Evolutionary conservation across 2,113 vertebrate genomes (phyloP).

Genomic region (Phrynosoma platyrhinos): DNA sequence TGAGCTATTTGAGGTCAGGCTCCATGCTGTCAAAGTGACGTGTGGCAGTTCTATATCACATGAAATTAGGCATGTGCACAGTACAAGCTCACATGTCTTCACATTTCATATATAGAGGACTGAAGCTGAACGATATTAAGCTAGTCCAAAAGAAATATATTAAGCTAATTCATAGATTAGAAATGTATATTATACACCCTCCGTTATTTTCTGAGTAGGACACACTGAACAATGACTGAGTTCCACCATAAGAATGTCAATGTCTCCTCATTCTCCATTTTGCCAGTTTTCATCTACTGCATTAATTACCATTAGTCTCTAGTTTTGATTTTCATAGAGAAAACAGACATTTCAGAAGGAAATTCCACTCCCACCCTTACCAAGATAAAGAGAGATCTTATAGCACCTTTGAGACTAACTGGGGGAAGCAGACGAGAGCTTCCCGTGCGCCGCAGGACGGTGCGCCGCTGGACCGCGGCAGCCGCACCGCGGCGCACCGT

Average conservation of each 20-base stretch:
- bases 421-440: no score
- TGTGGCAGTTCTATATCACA: constrained; percentile 28
- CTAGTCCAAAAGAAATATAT: background rate
- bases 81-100: background rate
- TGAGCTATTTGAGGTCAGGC: constrained; percentile 13
- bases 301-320: background rate
- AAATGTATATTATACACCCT: background rate
- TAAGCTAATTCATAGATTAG: background rate
- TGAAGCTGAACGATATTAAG: background rate
- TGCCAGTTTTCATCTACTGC: background rate
- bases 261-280: background rate
- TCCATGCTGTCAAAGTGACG: constrained; percentile 6
- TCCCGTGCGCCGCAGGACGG: no score
- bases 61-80: background rate
- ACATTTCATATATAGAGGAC: constrained; percentile 26
- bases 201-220: background rate
- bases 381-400: no score
- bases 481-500: no score
- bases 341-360: background rate
- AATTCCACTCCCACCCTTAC: no score
- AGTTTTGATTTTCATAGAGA: background rate
- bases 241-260: constrained; percentile 12
- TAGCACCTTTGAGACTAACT: no score
- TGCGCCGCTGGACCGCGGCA: no score
- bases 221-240: background rate